Evolutionary conservation across 1,140 invertebrate genomes (phyloP).

Genomic region (Frieseomelitta varia): DNA sequence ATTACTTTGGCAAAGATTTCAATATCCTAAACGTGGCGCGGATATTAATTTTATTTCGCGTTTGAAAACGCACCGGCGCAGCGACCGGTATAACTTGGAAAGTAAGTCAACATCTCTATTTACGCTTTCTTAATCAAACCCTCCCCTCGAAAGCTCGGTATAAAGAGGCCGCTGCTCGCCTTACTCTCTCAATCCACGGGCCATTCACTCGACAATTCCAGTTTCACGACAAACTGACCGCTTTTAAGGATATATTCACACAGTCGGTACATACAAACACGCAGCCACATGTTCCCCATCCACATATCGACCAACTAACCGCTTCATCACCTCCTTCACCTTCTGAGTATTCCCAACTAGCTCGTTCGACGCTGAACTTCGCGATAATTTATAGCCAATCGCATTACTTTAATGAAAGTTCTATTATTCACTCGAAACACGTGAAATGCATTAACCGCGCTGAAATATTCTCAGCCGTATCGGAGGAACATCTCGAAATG

Average conservation of each 20-base stretch:
- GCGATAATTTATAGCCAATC: neutral
- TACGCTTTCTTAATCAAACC: neutral
- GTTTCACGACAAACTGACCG: slow-evolving; percentile 12
- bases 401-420: neutral
- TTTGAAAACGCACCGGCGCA: too few relatives aligned
- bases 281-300: neutral
- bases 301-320: neutral
- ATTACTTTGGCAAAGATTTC: neutral
- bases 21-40: neutral
- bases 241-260: neutral
- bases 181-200: neutral
- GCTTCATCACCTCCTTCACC: neutral
- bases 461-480: too few relatives aligned
- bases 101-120: neutral
- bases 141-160: neutral
- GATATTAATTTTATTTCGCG: neutral
- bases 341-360: neutral
- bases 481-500: too few relatives aligned
- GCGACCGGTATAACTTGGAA: too few relatives aligned
- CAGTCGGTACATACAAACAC: neutral
- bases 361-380: neutral
- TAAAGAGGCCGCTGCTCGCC: neutral
- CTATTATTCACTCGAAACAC: neutral
- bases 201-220: neutral
- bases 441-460: too few relatives aligned